These are phyloP conservation scores for Syrmaticus mikado DNA, from an alignment of 2,113 vertebrate genomes.

Conservation along the genomic window DNA sequence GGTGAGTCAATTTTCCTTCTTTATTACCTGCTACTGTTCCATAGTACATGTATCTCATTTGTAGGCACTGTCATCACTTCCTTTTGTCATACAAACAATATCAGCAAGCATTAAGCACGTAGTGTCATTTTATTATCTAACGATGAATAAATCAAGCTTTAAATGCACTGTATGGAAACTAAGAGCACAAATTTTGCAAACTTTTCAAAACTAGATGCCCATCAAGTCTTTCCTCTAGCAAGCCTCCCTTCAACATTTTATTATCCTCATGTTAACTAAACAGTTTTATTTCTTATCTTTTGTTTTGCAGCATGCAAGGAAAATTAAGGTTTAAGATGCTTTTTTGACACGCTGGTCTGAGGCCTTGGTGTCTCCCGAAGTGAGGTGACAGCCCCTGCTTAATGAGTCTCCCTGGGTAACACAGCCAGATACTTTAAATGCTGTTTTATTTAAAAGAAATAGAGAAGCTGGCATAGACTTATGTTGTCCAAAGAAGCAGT, in stretches of 20 bases:
- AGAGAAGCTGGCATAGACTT: not conserved
- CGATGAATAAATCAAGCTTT: not conserved
- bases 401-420: not conserved
- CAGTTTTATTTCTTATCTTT: not conserved
- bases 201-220: not conserved
- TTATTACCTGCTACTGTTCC: too few relatives aligned
- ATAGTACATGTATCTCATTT: too few relatives aligned
- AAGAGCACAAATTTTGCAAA: not conserved
- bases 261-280: not conserved
- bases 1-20: too few relatives aligned
- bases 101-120: not conserved
- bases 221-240: not conserved
- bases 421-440: not conserved
- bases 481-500: not conserved
- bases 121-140: not conserved
- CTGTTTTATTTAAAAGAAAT: not conserved
- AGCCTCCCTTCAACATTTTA: not conserved
- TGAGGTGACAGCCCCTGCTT: not conserved
- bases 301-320: not conserved
- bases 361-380: not conserved
- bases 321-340: not conserved
- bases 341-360: not conserved
- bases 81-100: accelerated
- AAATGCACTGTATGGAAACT: not conserved
- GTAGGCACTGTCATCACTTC: too few relatives aligned